Evolutionary conservation across 2,113 vertebrate species (phyloP).

Genomic region (Dasyprocta punctata): DNA sequence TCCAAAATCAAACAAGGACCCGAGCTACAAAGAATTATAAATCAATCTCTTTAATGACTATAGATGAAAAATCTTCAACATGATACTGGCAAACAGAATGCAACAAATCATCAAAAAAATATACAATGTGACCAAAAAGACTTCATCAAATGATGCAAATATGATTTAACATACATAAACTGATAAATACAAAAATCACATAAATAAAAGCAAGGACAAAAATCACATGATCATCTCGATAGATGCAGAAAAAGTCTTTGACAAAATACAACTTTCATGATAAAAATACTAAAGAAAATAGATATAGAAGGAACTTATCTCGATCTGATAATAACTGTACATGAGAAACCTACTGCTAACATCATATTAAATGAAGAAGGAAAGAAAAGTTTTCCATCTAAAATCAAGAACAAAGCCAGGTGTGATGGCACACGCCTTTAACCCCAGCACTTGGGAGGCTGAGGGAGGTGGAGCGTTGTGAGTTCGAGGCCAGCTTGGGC

Average conservation of each 20-base stretch:
- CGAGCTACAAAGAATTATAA: neutral
- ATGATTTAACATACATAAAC: neutral
- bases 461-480: no score
- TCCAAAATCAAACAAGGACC: neutral
- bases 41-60: neutral
- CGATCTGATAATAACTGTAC: neutral
- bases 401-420: no score
- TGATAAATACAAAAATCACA: neutral
- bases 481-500: no score
- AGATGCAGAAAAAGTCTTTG: neutral
- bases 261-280: neutral
- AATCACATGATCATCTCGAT: neutral
- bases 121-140: neutral
- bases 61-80: neutral
- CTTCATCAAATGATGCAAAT: neutral
- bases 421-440: no score
- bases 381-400: neutral
- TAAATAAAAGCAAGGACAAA: neutral
- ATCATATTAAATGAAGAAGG: neutral
- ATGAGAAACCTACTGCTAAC: neutral
- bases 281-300: neutral
- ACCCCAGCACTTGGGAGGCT: no score
- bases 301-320: neutral
- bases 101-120: neutral
- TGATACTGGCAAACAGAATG: neutral